A percentile compares a stretch with the other conserved stretches of the same genome.
These are phyloP conservation scores for Nyctibius bracteatus DNA, from an alignment of 2,113 vertebrate genomes.

Conservation along the genomic window DNA sequence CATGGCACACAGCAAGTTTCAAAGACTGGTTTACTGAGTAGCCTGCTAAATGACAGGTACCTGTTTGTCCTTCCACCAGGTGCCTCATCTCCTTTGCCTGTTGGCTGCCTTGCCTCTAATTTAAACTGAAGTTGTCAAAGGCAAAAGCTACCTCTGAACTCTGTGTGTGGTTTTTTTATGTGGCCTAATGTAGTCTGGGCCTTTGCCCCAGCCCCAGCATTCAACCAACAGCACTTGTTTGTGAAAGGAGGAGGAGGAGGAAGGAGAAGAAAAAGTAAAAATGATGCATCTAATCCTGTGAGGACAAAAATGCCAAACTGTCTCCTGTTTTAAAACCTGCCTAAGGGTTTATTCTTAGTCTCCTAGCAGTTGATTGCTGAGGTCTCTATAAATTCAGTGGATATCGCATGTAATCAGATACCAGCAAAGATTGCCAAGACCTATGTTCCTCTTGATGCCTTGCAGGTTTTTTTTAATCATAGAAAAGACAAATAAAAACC, in stretches of 20 bases:
- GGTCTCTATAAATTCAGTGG: not conserved
- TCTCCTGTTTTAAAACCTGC: not conserved
- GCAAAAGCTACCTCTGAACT: not conserved
- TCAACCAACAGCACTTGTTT: not conserved
- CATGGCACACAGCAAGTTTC: not conserved
- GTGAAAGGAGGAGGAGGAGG: not conserved
- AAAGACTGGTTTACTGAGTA: not conserved
- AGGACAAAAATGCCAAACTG: not conserved
- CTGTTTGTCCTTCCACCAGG: not conserved
- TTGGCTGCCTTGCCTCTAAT: not conserved
- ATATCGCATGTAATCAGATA: not conserved
- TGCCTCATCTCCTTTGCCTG: not conserved
- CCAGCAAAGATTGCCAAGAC: not conserved
- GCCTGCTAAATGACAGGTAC: not conserved
- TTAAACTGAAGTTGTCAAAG: not conserved
- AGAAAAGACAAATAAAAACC: not conserved
- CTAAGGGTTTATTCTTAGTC: not conserved
- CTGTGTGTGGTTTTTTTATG: accelerated
- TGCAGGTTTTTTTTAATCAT: not conserved
- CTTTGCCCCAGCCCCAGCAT: not conserved
- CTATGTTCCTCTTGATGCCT: not conserved
- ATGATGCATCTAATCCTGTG: not conserved
- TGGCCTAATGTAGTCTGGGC: not conserved
- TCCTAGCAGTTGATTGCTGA: not conserved
- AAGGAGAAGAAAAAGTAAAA: not conserved